Evolutionary conservation across 2,888 invertebrate genomes (phyloP), one percentile per base, ranked within the genome.

Genomic region (Clostera curtula): DNA sequence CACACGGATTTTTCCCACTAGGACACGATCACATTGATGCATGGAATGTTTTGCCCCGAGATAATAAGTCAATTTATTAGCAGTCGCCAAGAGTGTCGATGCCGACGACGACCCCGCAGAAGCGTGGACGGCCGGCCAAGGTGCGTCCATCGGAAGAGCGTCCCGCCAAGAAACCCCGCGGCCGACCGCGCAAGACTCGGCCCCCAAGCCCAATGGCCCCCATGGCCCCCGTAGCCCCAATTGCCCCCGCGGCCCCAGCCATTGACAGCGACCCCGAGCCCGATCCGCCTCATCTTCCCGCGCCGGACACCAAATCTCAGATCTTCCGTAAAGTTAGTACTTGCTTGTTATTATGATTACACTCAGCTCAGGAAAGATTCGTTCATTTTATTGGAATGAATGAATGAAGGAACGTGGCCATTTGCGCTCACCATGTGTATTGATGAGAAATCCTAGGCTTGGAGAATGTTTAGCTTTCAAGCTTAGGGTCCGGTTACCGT

Each of bases 111-210:
- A 4, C 39, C 37, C 38, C 44, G 8, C 42, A 62, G 36, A 87
- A 86, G 49, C 85, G 87, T 10, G 87, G 87, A 0, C 69, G 87
- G 24, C 86, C 86, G 4, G 76, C 84, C 2, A 87, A 86, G 44
- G 53, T 65, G 9, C 69, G 79, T 4, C 34, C 59, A 0, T 55
- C 69, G 0, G 73, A 67, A 18, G 71, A 76, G 43, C 50, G 66
- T n/a, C 77, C 77, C n/a, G 48, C 64, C 1, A 77, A 77, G 55
- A 77, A 73, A 57, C 62, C 61, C 15, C 68, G 79, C 17, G 79
- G 79, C n/a, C 63, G 79, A 0, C 80, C 80, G n/a, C 75, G 60
- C 27, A 79, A 77, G 47, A 24, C 56, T 19, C 57, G 59, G 47
- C 30, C 5, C 37, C 53, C 25, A 42, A 40, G 42, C 54, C 59